Evolutionary conservation across 2,797 vertebrate genomes (phyloP), one percentile per base, ranked within the genome.

Genomic region (Lutjanus campechanus): DNA sequence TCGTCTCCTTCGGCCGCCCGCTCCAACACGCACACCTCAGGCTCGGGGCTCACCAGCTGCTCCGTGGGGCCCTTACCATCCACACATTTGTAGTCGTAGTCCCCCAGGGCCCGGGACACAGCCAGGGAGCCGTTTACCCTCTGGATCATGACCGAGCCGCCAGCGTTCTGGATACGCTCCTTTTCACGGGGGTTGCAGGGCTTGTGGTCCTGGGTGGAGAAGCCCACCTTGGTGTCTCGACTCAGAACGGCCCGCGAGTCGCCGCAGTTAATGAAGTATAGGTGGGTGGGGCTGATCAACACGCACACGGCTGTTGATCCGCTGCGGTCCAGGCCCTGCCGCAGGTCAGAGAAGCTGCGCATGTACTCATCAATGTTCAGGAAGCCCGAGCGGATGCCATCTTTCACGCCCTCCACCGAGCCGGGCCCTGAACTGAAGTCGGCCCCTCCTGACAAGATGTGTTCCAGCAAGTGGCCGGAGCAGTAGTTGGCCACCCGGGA

Each of bases 11-110:
- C 97, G 44, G 94, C 92, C 84, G 96, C 96, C 80, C 98, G 96
- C 93, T 98, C 91, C 91, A 99, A 94, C 93, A 99, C 98, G 76
- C 96, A 98, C 88, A 99, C 98, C 95, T 99, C 98, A 2, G 98
- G 98, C 95, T 99, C 98, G 9, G 98, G 98, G 92, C 98, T 99
- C 92, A 99, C 98, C 93, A 99, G 96, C 93, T 99, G 98, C 95
- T 99, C 98, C 61, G 98, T 99, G 86, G 98, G 98, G 84, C 98
- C 98, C 92, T 99, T 99, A 91, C 98, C 98, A 55, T 99, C 98
- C 85, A 99, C 98, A 88, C 98, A 99, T 95, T 99, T 99, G 96
- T 99, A 99, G 96, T 99, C 98, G 91, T 99, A 99, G 96, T 99
- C 98, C 90, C 98, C 98, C 77, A 99, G 95, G 87, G 98, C 98